phyloP scores from a whole-genome alignment of 2,888 invertebrate genomes.

The Orthosia incerta region DNA sequence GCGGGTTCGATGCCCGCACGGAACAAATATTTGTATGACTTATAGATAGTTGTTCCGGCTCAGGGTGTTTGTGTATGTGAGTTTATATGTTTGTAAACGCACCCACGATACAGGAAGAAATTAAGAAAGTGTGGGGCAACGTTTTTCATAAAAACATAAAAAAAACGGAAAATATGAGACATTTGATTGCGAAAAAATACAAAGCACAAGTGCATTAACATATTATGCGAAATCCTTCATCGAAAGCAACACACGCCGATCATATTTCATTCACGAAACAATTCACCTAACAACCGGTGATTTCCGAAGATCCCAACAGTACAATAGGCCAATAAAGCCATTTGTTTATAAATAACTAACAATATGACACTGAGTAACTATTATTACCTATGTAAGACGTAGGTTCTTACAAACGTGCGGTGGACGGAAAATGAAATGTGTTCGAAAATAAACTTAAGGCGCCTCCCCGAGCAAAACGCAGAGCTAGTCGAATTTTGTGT shows the following conservation, averaged over 20 bases:
- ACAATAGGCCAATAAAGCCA: conserved; percentile 71
- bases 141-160: too few relatives aligned
- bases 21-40: too few relatives aligned
- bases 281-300: conserved; percentile 56
- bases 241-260: conserved; percentile 24
- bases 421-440: conserved; percentile 49
- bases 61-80: too few relatives aligned
- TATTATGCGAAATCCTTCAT: conserved; percentile 14
- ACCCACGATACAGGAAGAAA: too few relatives aligned
- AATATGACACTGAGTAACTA: conserved; percentile 61
- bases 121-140: too few relatives aligned
- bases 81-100: too few relatives aligned
- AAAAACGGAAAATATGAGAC: not conserved
- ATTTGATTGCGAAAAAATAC: conserved; percentile 1
- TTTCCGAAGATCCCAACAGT: conserved; percentile 61
- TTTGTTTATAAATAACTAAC: conserved; percentile 74
- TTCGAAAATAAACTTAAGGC: conserved; percentile 54
- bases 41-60: too few relatives aligned
- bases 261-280: conserved; percentile 36
- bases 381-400: conserved; percentile 53
- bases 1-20: too few relatives aligned
- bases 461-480: too few relatives aligned
- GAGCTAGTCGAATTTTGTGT: too few relatives aligned
- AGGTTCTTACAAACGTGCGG: conserved; percentile 61
- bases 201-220: not conserved